These are phyloP conservation scores for Diloba caeruleocephala DNA, from an alignment of 2,888 invertebrate genomes.

Conservation along the genomic window DNA sequence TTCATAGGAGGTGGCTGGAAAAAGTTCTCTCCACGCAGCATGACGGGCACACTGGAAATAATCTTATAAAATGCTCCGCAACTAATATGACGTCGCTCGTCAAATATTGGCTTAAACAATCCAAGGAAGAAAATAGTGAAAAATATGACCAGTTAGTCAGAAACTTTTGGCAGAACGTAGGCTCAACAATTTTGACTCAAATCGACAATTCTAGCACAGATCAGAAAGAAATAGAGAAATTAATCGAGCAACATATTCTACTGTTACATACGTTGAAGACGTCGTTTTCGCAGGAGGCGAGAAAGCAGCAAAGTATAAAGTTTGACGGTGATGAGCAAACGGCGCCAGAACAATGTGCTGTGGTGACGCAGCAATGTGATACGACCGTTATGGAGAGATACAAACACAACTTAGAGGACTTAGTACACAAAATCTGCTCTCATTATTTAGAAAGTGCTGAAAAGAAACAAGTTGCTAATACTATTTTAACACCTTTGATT, in stretches of 20 bases:
- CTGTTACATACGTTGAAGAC: constrained; percentile 69
- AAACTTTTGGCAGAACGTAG: constrained; percentile 80
- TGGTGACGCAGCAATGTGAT: constrained; percentile 44
- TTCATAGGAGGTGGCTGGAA: constrained; percentile 71
- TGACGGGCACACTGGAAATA: constrained; percentile 48
- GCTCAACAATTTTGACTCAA: constrained; percentile 65
- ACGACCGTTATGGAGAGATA: constrained; percentile 67
- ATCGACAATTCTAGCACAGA: constrained; percentile 76
- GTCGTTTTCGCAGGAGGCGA: constrained; percentile 59
- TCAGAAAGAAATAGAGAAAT: constrained; percentile 75
- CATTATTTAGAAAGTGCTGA: constrained; percentile 89
- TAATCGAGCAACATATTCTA: constrained; percentile 76
- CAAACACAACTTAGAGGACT: constrained; percentile 76
- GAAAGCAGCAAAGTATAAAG: constrained; percentile 66
- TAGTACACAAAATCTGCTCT: constrained; percentile 82
- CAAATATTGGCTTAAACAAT: constrained; percentile 74
- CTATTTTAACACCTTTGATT: constrained; percentile 86
- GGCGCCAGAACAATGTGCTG: neutral
- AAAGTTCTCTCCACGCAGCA: constrained; percentile 43
- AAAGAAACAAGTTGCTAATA: constrained; percentile 70
- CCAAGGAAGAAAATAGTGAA: constrained; percentile 56
- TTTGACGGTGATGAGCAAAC: constrained; percentile 62
- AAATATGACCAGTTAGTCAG: constrained; percentile 72
- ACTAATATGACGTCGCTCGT: constrained; percentile 65
- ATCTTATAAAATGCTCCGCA: constrained; percentile 66